A percentile compares a stretch with the other conserved stretches of the same genome.
These are phyloP conservation scores for Drosophila diplacantha DNA, from an alignment of 2,888 invertebrate genomes.

Conservation along the genomic window DNA sequence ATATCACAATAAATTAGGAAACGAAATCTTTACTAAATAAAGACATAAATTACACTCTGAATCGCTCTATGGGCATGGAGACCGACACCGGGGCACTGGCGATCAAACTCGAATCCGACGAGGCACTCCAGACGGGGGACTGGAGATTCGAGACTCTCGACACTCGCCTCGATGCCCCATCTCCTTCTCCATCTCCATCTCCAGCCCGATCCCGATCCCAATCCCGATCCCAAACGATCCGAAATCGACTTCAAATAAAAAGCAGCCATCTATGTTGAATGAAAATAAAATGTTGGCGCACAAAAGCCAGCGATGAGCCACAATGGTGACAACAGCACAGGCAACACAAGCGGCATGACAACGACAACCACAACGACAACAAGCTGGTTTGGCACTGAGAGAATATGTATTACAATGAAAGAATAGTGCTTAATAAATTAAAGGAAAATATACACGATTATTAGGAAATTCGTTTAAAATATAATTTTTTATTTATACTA, in stretches of 20 bases:
- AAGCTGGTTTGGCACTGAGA: slow-evolving; percentile 4
- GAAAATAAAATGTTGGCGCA: slow-evolving; percentile 57
- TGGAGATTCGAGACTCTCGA: slow-evolving; percentile 5
- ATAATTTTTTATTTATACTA: neutral
- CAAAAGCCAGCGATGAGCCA: slow-evolving; percentile 58
- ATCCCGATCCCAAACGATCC: slow-evolving; percentile 17
- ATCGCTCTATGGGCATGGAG: slow-evolving; percentile 68
- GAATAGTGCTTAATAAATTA: neutral
- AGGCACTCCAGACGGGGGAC: slow-evolving; percentile 1
- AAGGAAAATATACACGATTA: neutral
- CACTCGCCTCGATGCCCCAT: slow-evolving; percentile 11
- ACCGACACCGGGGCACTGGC: slow-evolving; percentile 16
- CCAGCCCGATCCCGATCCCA: slow-evolving; percentile 10
- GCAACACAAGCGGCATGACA: slow-evolving; percentile 46
- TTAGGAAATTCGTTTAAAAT: neutral
- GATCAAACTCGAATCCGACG: slow-evolving; percentile 24
- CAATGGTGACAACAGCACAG: slow-evolving; percentile 63
- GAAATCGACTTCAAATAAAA: slow-evolving; percentile 56
- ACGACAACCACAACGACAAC: slow-evolving; percentile 33
- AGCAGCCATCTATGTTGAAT: slow-evolving; percentile 65
- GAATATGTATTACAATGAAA: neutral
- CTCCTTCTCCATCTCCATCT: neutral
- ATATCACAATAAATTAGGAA: slow-evolving; percentile 77
- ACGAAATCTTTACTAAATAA: slow-evolving; percentile 77
- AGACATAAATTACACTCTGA: slow-evolving; percentile 76